Conservation (phyloP, 2,797 vertebrate genomes). For the Chiroxiphia lanceolata region DNA sequence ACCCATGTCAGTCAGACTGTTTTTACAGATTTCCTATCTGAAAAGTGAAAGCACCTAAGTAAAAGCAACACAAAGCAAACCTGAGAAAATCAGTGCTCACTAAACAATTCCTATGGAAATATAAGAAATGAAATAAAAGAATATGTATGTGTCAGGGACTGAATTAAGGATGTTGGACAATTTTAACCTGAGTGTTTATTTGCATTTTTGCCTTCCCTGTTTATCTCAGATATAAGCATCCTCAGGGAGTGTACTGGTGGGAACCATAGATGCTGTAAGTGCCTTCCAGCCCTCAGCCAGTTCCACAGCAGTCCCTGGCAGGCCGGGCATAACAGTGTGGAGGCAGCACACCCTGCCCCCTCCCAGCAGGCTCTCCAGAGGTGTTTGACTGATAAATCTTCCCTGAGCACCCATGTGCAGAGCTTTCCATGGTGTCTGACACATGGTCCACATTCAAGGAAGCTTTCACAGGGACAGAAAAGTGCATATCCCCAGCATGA, state of each 20-base stretch:
- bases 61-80: not conserved
- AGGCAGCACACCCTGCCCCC: not conserved
- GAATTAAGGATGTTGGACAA: not conserved
- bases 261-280: not conserved
- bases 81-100: not conserved
- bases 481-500: not conserved
- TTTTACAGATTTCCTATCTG: not conserved
- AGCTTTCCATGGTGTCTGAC: not conserved
- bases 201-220: not conserved
- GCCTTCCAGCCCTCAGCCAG: not conserved
- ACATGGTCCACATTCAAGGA: not conserved
- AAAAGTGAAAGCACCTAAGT: not conserved
- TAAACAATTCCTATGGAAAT: not conserved
- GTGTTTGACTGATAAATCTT: not conserved
- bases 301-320: fast-evolving
- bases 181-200: not conserved
- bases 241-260: not conserved
- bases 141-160: not conserved
- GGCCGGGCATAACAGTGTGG: fast-evolving
- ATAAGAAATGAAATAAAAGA: not conserved
- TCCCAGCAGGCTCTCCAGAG: not conserved
- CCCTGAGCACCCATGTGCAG: not conserved
- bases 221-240: not conserved
- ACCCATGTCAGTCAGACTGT: not conserved
- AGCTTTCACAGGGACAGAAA: not conserved